Conservation (phyloP, 2,888 invertebrate genomes). For the Synanthedon tipuliformis region DNA sequence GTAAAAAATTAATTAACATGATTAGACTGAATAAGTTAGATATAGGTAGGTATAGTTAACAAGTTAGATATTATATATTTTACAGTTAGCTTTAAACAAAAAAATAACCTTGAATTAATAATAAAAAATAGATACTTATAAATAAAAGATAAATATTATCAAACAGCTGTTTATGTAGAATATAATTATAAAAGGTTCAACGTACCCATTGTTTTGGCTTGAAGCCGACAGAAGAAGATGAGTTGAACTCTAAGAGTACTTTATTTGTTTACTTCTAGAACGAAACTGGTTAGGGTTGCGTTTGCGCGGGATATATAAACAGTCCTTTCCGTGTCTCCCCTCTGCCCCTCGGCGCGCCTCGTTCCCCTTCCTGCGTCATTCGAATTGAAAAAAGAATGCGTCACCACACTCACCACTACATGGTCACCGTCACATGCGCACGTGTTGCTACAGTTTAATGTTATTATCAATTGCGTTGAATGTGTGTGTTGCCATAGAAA, state of each 20-base stretch:
- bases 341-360: constrained; percentile 12
- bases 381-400: constrained; percentile 5
- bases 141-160: constrained; percentile 3
- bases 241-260: constrained; percentile 28
- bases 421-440: background rate
- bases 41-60: too few species aligned
- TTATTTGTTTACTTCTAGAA: constrained; percentile 49
- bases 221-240: constrained; percentile 23
- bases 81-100: too few species aligned
- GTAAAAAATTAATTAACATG: too few species aligned
- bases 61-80: too few species aligned
- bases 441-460: background rate
- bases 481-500: background rate
- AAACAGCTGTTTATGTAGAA: constrained; percentile 1
- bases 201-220: constrained; percentile 50
- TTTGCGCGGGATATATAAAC: constrained; percentile 53
- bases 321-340: constrained; percentile 21
- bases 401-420: background rate
- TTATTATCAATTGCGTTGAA: background rate
- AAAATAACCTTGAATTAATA: background rate
- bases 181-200: constrained; percentile 16
- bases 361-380: constrained; percentile 40
- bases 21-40: too few species aligned
- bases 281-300: constrained; percentile 45
- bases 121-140: constrained; percentile 6